Conservation (phyloP, 2,888 invertebrate species). For the Argynnis bischoffii region DNA sequence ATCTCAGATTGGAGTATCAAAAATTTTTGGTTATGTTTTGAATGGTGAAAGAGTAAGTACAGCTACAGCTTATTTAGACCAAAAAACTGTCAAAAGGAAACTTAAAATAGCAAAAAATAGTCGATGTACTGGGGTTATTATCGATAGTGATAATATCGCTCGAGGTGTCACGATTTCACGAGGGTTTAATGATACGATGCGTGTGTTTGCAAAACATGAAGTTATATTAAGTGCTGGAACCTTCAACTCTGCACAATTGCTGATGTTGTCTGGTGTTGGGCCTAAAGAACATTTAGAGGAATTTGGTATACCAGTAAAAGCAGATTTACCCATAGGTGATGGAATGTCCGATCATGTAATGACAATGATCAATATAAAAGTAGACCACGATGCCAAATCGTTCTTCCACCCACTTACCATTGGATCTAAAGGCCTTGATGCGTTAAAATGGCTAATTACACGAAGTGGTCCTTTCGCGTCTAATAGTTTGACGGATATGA, state of each 20-base stretch:
- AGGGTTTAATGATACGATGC: slow-evolving; percentile 35
- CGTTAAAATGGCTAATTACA: slow-evolving; percentile 43
- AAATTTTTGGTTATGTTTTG: slow-evolving; percentile 53
- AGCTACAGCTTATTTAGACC: slow-evolving; percentile 56
- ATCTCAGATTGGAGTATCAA: slow-evolving; percentile 60
- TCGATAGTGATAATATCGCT: too few species aligned
- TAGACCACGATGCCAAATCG: slow-evolving; percentile 42
- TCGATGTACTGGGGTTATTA: too few species aligned
- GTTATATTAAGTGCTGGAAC: slow-evolving; percentile 64
- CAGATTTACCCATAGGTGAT: slow-evolving; percentile 58
- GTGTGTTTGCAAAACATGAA: slow-evolving; percentile 53
- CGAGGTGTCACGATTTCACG: too few species aligned
- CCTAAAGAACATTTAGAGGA: slow-evolving; percentile 51
- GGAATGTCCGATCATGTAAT: slow-evolving; percentile 58
- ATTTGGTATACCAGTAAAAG: slow-evolving; percentile 49
- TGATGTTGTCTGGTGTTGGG: slow-evolving; percentile 65
- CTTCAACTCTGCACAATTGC: slow-evolving; percentile 58
- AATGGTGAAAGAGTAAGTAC: slow-evolving; percentile 58
- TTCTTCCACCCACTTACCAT: slow-evolving; percentile 28
- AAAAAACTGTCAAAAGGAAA: slow-evolving; percentile 45
- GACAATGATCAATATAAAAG: slow-evolving; percentile 48
- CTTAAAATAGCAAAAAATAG: too few species aligned
- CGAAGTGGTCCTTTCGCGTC: slow-evolving; percentile 54
- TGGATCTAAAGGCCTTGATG: slow-evolving; percentile 31
- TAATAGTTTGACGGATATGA: slow-evolving; percentile 56